A percentile compares a stretch with the other conserved stretches of the same genome.
phyloP scores from a whole-genome alignment of 37 sponge, comb jelly and placozoan species.

The Oopsacas minuta region DNA sequence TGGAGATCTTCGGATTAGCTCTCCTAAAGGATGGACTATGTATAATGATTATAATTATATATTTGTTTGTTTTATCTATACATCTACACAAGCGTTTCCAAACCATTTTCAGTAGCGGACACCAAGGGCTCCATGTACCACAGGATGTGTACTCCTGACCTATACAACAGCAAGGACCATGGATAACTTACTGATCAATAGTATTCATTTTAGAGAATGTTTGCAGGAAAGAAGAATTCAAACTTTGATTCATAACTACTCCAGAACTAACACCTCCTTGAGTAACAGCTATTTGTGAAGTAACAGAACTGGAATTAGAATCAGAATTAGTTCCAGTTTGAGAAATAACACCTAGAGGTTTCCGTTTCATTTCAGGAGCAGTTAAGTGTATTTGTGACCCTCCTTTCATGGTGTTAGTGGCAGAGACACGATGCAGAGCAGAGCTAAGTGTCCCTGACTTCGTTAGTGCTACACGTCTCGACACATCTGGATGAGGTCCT shows the following conservation, averaged over 20 bases:
- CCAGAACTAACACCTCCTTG: background rate
- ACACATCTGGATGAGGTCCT: too few species aligned
- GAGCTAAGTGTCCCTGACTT: background rate
- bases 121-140: too few species aligned
- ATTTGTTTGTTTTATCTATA: too few species aligned
- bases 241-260: background rate
- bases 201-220: constrained; percentile 8
- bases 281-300: background rate
- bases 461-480: background rate
- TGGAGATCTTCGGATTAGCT: background rate
- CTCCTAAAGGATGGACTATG: background rate
- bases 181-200: background rate
- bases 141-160: too few species aligned
- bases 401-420: background rate
- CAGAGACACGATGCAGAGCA: background rate
- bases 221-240: background rate
- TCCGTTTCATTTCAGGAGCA: background rate
- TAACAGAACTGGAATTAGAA: background rate
- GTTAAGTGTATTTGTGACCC: background rate
- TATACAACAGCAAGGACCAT: too few species aligned
- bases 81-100: too few species aligned
- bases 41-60: background rate
- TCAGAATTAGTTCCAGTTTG: background rate
- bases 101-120: too few species aligned
- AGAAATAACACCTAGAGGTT: background rate